Percentiles rank a stretch among this genome's conserved stretches.
These are phyloP conservation scores for Yponomeuta evonymella DNA, from an alignment of 2,888 invertebrate species.

Conservation along the genomic window DNA sequence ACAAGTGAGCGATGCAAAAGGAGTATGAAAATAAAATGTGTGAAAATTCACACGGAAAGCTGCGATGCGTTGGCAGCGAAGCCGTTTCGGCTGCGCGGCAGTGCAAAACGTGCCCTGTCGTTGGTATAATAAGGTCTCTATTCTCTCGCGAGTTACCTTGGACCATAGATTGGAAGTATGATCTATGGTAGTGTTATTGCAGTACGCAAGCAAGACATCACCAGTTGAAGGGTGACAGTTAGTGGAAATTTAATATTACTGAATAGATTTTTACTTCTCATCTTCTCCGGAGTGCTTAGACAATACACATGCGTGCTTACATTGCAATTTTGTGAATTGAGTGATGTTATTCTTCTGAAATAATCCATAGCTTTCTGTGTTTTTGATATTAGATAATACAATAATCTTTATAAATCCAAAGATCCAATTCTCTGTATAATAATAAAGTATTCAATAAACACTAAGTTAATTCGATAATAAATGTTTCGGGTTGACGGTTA, in stretches of 20 bases:
- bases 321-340: conserved; percentile 55
- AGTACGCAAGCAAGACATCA: conserved; percentile 62
- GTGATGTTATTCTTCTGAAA: conserved; percentile 55
- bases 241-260: conserved; percentile 37
- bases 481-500: neutral
- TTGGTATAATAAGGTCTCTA: neutral
- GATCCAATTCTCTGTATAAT: too few relatives aligned
- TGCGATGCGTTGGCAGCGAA: conserved; percentile 63
- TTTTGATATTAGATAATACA: conserved; percentile 32
- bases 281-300: conserved; percentile 53
- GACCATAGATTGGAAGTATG: neutral
- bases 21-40: conserved; percentile 28
- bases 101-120: conserved; percentile 55
- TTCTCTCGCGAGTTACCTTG: neutral
- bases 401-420: neutral
- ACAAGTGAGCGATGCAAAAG: conserved; percentile 45
- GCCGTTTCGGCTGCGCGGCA: conserved; percentile 49
- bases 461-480: too few relatives aligned
- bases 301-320: conserved; percentile 69
- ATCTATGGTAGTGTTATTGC: conserved; percentile 41
- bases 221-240: conserved; percentile 58
- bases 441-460: too few relatives aligned
- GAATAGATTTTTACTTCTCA: conserved; percentile 5
- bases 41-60: conserved; percentile 60
- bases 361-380: conserved; percentile 44